These are phyloP conservation scores for Polypterus senegalus DNA, from an alignment of 2,113 vertebrate species.

Conservation along the genomic window DNA sequence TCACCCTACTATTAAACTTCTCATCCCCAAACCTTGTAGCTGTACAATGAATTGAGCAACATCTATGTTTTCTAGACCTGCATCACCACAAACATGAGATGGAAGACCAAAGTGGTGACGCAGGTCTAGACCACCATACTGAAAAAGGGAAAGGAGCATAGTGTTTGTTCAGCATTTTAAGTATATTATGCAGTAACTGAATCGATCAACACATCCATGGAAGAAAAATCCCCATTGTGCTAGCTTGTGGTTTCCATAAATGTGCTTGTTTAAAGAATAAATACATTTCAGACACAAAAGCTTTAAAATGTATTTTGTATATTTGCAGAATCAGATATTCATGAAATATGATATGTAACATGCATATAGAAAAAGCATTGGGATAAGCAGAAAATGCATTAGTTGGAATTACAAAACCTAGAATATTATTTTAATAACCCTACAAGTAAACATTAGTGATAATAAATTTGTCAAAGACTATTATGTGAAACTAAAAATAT, in stretches of 20 bases:
- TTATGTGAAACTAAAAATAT: too few relatives aligned
- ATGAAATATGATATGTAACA: background rate
- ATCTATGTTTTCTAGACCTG: constrained; percentile 9
- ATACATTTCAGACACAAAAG: background rate
- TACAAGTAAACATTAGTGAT: background rate
- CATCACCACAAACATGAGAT: background rate
- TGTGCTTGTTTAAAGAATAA: background rate
- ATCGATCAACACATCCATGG: constrained; percentile 11
- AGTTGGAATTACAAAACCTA: background rate
- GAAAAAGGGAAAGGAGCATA: constrained; percentile 2
- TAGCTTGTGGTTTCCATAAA: constrained; percentile 8
- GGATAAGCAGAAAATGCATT: background rate
- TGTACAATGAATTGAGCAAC: constrained; percentile 7
- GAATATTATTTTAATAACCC: background rate
- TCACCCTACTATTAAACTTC: constrained; percentile 1
- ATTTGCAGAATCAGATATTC: background rate
- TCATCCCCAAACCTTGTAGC: background rate
- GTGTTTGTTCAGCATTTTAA: constrained; percentile 9
- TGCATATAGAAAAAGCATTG: background rate
- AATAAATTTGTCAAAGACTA: too few relatives aligned
- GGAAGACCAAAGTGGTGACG: constrained; percentile 9
- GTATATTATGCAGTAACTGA: constrained; percentile 7
- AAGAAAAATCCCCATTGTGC: constrained; percentile 6
- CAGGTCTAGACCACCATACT: constrained; percentile 3
- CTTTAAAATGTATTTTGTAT: background rate